Evolutionary conservation across 1,140 invertebrate genomes (phyloP).

Genomic region (Vanessa atalanta): DNA sequence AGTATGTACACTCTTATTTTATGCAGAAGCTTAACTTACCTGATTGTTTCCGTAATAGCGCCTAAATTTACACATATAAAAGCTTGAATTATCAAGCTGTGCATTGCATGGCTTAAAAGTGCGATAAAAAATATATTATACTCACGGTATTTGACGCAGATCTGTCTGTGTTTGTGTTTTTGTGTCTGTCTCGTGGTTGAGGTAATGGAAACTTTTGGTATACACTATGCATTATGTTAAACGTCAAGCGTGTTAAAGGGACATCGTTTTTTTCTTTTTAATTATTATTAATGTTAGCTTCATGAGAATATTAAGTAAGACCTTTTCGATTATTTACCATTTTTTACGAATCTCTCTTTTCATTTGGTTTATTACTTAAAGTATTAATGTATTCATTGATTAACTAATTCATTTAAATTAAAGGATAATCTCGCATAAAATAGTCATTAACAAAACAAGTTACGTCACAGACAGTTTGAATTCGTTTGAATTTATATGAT

Average conservation of each 20-base stretch:
- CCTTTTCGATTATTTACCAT: neutral
- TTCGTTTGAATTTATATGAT: conserved; percentile 26
- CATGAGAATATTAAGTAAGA: too few relatives aligned
- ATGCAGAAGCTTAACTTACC: neutral
- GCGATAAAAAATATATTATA: conserved; percentile 39
- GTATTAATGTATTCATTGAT: conserved; percentile 31
- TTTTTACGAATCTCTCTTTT: neutral
- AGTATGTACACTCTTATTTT: neutral
- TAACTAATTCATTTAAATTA: conserved; percentile 24
- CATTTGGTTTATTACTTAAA: conserved; percentile 42
- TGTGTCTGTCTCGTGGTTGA: conserved; percentile 45
- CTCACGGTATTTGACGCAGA: conserved; percentile 42
- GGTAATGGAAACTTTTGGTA: neutral
- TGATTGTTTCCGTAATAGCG: neutral
- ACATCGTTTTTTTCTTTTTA: neutral
- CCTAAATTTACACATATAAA: conserved; percentile 11
- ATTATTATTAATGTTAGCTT: neutral
- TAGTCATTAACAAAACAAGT: conserved; percentile 13
- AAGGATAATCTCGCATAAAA: neutral
- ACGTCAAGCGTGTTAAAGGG: neutral
- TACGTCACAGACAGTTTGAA: conserved; percentile 31
- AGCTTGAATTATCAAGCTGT: conserved; percentile 20
- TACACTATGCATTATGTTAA: neutral
- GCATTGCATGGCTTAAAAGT: conserved; percentile 32
- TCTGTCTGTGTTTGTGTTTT: conserved; percentile 41